These are phyloP conservation scores for Xiphophorus couchianus DNA, from an alignment of 2,113 vertebrate species.

Conservation along the genomic window DNA sequence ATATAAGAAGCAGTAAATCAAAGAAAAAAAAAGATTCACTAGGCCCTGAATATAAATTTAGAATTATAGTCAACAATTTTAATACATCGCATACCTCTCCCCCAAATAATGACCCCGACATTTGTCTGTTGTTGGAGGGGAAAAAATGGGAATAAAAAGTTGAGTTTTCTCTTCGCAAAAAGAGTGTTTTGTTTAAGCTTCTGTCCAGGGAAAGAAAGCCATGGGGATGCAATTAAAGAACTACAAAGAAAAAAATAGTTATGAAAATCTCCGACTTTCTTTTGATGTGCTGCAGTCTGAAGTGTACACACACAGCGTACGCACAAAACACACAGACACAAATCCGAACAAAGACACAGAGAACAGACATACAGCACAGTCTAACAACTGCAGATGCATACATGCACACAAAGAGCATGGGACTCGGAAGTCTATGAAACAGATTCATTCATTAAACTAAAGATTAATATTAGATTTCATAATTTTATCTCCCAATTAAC, in stretches of 20 bases:
- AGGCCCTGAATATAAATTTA: constrained; percentile 47
- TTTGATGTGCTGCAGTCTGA: constrained; percentile 82
- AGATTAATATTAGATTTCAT: constrained; percentile 31
- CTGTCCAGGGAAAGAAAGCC: constrained; percentile 82
- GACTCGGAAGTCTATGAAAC: constrained; percentile 31
- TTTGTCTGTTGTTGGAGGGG: constrained; percentile 61
- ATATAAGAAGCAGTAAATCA: neutral
- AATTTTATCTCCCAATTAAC: constrained; percentile 20
- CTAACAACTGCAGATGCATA: constrained; percentile 12
- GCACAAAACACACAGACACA: constrained; percentile 29
- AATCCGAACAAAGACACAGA: constrained; percentile 52
- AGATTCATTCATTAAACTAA: constrained; percentile 38
- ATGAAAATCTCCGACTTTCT: constrained; percentile 82
- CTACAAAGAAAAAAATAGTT: constrained; percentile 84
- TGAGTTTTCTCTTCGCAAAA: constrained; percentile 65
- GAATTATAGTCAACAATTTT: constrained; percentile 40
- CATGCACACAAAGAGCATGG: constrained; percentile 26
- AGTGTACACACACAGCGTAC: constrained; percentile 52
- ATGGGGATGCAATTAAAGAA: constrained; percentile 85
- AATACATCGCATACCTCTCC: constrained; percentile 30
- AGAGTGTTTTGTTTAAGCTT: constrained; percentile 82
- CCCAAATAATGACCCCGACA: constrained; percentile 67
- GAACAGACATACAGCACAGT: constrained; percentile 8
- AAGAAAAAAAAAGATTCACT: constrained; percentile 14
- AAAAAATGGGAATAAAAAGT: constrained; percentile 63